These are phyloP conservation scores for Nannospalax galili DNA, from an alignment of 2,113 vertebrate species.

Conservation along the genomic window DNA sequence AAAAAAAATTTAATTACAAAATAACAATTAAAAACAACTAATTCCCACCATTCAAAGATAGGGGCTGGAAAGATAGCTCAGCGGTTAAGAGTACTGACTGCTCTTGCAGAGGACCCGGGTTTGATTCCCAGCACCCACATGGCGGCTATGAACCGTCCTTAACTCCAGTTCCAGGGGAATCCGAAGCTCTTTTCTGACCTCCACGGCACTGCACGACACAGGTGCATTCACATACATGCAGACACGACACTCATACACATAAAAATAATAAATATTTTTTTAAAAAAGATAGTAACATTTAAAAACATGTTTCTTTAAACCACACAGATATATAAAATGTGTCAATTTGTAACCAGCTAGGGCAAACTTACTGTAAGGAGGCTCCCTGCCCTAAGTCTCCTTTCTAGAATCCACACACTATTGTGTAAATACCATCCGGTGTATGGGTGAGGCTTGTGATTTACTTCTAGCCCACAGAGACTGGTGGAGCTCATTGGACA, in stretches of 20 bases:
- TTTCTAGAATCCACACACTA: background rate
- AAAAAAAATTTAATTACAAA: background rate
- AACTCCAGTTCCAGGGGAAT: no score
- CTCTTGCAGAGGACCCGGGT: no score
- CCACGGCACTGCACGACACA: no score
- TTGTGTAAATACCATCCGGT: background rate
- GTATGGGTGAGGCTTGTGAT: background rate
- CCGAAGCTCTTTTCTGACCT: no score
- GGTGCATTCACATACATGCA: no score
- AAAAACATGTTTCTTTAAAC: background rate
- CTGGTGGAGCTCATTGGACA: background rate
- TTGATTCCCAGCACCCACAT: no score
- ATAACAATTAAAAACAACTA: background rate
- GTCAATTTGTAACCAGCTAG: conserved; percentile 31
- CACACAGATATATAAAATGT: background rate
- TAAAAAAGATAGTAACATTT: background rate
- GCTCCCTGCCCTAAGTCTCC: background rate
- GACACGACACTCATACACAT: no score
- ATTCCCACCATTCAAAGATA: background rate
- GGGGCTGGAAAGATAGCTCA: no score
- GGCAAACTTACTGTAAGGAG: background rate
- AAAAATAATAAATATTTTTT: no score
- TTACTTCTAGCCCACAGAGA: conserved; percentile 9
- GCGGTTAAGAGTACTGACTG: no score
- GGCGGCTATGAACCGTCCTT: no score